Conservation (phyloP, 2,888 invertebrate genomes). For the Ophraella communa region DNA sequence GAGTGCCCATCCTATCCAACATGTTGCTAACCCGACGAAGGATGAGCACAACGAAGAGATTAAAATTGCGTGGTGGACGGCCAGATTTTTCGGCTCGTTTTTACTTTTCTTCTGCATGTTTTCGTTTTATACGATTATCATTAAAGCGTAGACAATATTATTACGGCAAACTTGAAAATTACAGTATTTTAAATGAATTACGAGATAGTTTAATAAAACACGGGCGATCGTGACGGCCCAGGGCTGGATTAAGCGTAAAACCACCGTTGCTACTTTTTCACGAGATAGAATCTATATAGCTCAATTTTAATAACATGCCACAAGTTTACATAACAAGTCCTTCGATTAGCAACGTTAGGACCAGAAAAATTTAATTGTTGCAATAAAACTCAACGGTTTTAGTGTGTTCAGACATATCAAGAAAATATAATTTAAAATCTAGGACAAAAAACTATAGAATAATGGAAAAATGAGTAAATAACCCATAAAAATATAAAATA, state of each 20-base stretch:
- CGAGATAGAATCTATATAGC: constrained; percentile 1
- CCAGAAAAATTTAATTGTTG: no score
- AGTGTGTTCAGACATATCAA: no score
- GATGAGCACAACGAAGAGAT: not conserved
- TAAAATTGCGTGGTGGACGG: not conserved
- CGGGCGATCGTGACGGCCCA: constrained; percentile 49
- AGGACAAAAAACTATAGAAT: no score
- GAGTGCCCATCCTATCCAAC: constrained; percentile 2
- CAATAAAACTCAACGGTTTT: no score
- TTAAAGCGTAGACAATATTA: not conserved
- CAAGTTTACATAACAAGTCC: not conserved
- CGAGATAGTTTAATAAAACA: constrained; percentile 46
- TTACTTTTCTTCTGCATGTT: no score
- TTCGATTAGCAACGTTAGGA: no score
- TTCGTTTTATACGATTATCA: no score
- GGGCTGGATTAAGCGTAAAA: constrained; percentile 45
- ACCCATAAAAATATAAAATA: no score
- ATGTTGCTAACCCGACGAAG: constrained; percentile 8
- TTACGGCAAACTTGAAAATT: constrained; percentile 35
- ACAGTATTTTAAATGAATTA: constrained; percentile 49
- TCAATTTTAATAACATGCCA: not conserved
- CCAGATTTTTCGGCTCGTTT: no score
- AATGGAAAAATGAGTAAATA: no score
- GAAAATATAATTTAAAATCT: no score
- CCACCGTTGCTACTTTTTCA: constrained; percentile 43